Base-by-base conservation (phyloP, 1,140 invertebrate genomes). In the Meloidogyne exigua region DNA sequence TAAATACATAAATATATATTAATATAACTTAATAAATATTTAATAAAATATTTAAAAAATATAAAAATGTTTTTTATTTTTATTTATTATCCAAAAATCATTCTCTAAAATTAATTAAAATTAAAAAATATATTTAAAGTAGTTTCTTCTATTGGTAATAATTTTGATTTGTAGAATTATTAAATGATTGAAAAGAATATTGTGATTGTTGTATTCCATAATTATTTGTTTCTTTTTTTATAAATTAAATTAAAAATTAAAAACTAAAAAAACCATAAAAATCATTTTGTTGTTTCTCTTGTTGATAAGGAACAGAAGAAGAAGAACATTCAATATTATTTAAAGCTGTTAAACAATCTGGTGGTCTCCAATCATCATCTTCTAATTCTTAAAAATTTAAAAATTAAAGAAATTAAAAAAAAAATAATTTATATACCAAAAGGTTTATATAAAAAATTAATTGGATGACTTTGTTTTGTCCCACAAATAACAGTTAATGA, bases 381-480 rank as follows among this genome's bases (percentile, higher is more conserved):
- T 78, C 76, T 18, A 62, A 11, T 68, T 62, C 76, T 75, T 32
- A 68, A 77, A 26, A n/a, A n/a, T n/a, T 28, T 36, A 64, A 42
- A 42, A 5, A 57, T 23, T 26, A 71, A 71, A 72, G n/a, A n/a
- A 11, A 49, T 57, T 23, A 28, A n/a, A 65, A n/a, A n/a, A n/a
- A 64, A 77, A 68, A 7, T 23, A 21, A 18, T 21, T 26, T 74
- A 7, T 39, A 69, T 18, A 85, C 80, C 74, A 70, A 81, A 84
- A 63, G 83, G 79, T 9, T 92, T 91, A 68, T 95, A 97, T 77
- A 92, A 90, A 89, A 96, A 95, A 44, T 90, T 90, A 87, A 94
- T 93, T 28, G 93, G 91, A 86, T 96, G 94, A 85, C 93, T 94
- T 69, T 91, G 91, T 89, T 94, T 94, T 76, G 92, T 93, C 68